These are phyloP conservation scores for Corydoras sp. DNA, from an alignment of 2,113 vertebrate genomes.

Conservation along the genomic window DNA sequence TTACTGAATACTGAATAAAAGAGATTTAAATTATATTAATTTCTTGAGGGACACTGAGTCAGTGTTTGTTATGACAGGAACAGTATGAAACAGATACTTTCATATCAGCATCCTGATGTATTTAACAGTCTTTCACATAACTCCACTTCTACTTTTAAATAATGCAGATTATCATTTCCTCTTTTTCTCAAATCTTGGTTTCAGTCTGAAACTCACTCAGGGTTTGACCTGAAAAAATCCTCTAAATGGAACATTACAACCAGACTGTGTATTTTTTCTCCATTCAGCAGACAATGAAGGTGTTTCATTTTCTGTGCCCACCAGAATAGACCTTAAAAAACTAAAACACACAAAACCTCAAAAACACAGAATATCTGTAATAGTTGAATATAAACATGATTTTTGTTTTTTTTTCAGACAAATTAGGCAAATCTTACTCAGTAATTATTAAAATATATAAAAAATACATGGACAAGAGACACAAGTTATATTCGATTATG, in stretches of 20 bases:
- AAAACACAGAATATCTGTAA: too few species aligned
- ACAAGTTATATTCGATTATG: too few species aligned
- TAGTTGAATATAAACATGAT: too few species aligned
- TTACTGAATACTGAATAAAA: not conserved
- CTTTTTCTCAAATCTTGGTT: not conserved
- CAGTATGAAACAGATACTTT: not conserved
- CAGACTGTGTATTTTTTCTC: not conserved
- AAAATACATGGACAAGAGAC: too few species aligned
- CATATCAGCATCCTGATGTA: not conserved
- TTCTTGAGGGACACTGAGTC: too few species aligned
- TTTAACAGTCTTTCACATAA: not conserved
- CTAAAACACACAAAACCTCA: too few species aligned
- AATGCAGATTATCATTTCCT: slow-evolving; percentile 1
- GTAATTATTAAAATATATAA: too few species aligned
- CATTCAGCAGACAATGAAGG: too few species aligned
- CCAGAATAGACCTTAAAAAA: too few species aligned
- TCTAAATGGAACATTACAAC: not conserved
- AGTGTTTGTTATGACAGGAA: not conserved
- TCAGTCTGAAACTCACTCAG: not conserved
- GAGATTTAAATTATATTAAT: not conserved
- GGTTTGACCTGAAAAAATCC: not conserved
- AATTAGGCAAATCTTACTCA: too few species aligned
- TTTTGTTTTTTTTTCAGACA: too few species aligned
- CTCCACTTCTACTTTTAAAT: not conserved
- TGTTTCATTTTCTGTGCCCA: too few species aligned